These are phyloP conservation scores for Neosilurus hyrtlii DNA, from an alignment of 2,797 vertebrate species.

Conservation along the genomic window DNA sequence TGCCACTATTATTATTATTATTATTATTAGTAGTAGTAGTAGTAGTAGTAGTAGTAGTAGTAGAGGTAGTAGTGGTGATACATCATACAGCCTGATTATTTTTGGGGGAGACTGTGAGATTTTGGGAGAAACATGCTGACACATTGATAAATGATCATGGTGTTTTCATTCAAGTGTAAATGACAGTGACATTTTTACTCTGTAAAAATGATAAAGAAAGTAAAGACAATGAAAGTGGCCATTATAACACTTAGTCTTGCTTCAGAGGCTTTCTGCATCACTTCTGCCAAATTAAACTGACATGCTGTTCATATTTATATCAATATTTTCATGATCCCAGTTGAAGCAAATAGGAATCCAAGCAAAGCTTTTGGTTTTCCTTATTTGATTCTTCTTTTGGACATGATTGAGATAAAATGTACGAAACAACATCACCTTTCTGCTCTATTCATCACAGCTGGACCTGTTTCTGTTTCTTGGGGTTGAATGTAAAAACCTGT, in stretches of 20 bases:
- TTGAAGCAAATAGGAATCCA: background rate
- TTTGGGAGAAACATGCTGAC: too few species aligned
- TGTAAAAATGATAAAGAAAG: background rate
- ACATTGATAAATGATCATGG: too few species aligned
- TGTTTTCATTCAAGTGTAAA: background rate
- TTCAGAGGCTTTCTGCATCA: background rate
- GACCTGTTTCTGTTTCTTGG: slow-evolving; percentile 9
- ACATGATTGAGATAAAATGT: background rate
- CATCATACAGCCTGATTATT: too few species aligned
- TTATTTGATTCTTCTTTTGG: background rate
- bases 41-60: too few species aligned
- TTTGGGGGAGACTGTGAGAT: too few species aligned
- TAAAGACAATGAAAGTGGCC: background rate
- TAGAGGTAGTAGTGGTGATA: too few species aligned
- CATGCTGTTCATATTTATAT: background rate
- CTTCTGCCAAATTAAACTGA: background rate
- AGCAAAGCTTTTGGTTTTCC: background rate
- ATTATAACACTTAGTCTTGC: slow-evolving; percentile 12
- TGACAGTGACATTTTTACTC: background rate
- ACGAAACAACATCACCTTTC: background rate
- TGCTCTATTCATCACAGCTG: background rate
- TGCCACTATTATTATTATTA: too few species aligned
- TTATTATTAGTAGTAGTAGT: too few species aligned
- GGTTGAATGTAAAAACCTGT: slow-evolving; percentile 15
- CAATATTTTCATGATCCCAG: background rate